Base-by-base conservation (phyloP, 2,888 invertebrate genomes). In the Nomada fabriciana region DNA sequence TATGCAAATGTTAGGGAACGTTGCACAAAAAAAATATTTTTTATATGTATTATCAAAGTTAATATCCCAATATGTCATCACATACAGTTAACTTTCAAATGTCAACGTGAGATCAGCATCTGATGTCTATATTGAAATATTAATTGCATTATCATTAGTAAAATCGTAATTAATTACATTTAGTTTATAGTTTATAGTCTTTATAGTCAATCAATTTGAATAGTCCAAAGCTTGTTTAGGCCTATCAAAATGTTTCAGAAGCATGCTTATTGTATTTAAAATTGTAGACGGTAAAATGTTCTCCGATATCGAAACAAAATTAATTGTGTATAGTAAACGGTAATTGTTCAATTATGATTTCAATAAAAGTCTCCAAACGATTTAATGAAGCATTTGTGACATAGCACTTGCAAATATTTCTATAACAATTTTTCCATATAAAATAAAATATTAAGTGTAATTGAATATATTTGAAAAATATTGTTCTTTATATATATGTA, bases 401-500 rank as follows among this genome's bases (percentile, higher is more conserved):
- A 82, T 59, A 75, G 79, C 80, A 73, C 43, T 83, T 76, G 74
- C 73, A 68, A 84, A 86, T 82, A 83, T 64, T 75, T 83, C 67
- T 71, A 63, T 80, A 85, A 88, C 79, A 86, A 85, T 83, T 85
- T 63, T 36, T 76, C 59, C 86, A 85, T 89, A 91, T 86, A 91
- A 90, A 90, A 90, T 90, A 90, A 89, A 89, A 84, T 87, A 87
- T 91, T 84, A 90, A 76, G 79, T 80, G 84, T 86, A 83, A 84
- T 88, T 82, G 82, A 84, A 88, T 89, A 87, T 86, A 81, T 88
- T 89, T 87, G 88, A 90, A 90, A 89, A 91, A 90, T 90, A 91
- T 90, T 81, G 82, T 86, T 89, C 74, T 74, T 79, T 74, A 57
- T 79, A 59, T 85, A 76, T 80, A 53, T 76, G 70, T 86, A 78